Conservation (phyloP, 64 coral and sea anemone species). For the Actinia equina region DNA sequence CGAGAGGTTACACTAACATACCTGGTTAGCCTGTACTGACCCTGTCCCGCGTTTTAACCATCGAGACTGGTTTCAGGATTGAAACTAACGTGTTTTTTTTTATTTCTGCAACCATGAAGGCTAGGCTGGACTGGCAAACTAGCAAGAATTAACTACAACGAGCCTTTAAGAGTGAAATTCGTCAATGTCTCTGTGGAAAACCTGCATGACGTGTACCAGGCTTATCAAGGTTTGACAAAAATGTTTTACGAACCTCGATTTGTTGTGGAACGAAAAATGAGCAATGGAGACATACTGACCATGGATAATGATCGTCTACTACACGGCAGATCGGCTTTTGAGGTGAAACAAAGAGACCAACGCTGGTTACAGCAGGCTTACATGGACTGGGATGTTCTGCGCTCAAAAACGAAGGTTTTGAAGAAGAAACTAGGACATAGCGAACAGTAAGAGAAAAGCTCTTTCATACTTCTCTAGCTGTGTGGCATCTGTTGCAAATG, state of each 20-base stretch:
- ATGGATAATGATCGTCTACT: conserved; percentile 83
- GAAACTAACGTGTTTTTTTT: not conserved
- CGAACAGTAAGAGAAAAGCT: not conserved
- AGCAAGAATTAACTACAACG: conserved; percentile 69
- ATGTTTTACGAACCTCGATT: conserved; percentile 63
- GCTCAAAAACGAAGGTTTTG: conserved; percentile 65
- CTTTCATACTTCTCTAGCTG: no score
- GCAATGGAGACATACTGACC: conserved; percentile 62
- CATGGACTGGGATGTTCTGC: conserved; percentile 82
- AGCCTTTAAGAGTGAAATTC: conserved; percentile 59
- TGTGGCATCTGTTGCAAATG: no score
- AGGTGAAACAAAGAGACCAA: conserved; percentile 15
- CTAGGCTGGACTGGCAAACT: conserved; percentile 4
- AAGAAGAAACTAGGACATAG: conserved; percentile 19
- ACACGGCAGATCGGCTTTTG: conserved; percentile 65
- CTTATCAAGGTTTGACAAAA: conserved; percentile 60
- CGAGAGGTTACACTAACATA: not conserved
- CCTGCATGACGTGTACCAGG: conserved; percentile 53
- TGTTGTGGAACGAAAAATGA: conserved; percentile 64
- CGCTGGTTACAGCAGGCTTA: conserved; percentile 66
- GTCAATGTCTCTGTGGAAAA: conserved; percentile 56
- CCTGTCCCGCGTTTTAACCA: no score
- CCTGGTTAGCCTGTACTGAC: no score
- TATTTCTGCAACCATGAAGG: not conserved
- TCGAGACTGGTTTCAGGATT: no score